phyloP scores from a whole-genome alignment of 2,797 vertebrate species.

The Knipowitschia caucasica region DNA sequence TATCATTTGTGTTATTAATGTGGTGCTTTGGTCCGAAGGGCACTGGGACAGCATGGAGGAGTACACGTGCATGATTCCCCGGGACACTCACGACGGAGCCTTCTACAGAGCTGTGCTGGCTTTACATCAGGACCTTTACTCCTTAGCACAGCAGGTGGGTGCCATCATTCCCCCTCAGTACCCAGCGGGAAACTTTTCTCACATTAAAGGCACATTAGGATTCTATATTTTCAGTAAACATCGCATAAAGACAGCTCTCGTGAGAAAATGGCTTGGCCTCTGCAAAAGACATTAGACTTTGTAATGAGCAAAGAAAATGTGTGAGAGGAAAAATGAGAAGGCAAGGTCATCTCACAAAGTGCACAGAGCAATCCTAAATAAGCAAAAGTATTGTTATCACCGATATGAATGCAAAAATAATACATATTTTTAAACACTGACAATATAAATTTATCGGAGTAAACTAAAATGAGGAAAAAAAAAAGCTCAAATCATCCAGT shows the following conservation, averaged over 20 bases:
- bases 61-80: conserved; percentile 97
- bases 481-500: too few species aligned
- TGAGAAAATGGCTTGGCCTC: conserved; percentile 18
- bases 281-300: conserved; percentile 46
- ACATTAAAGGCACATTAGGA: conserved; percentile 12
- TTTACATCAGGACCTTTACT: conserved; percentile 96
- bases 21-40: conserved; percentile 68
- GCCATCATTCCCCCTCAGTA: conserved; percentile 17
- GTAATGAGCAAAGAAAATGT: conserved; percentile 30
- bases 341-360: background rate
- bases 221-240: conserved; percentile 32
- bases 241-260: conserved; percentile 34
- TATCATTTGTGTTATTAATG: conserved; percentile 5
- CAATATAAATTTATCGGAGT: background rate
- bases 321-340: conserved; percentile 37
- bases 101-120: conserved; percentile 97
- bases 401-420: background rate
- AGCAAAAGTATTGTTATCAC: background rate
- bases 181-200: background rate
- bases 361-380: conserved; percentile 32
- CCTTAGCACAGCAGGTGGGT: conserved; percentile 93
- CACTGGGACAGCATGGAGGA: conserved; percentile 99
- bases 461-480: background rate
- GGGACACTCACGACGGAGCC: conserved; percentile 95
- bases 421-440: background rate